Percentiles rank a stretch among this genome's conserved stretches.
Conservation (phyloP, 2,888 invertebrate genomes). For the Lydus trimaculatus region DNA sequence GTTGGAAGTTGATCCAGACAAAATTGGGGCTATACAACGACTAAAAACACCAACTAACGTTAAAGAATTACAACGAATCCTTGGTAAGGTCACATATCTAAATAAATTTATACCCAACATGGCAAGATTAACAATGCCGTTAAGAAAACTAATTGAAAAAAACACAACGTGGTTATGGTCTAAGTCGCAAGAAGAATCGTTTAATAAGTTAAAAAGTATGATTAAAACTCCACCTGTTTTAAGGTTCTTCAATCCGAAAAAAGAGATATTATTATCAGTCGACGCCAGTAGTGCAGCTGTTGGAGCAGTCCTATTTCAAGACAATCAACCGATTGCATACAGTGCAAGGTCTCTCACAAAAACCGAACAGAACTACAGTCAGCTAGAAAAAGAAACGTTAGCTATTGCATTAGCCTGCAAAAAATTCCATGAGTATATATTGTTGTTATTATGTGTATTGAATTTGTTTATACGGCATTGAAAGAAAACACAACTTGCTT, state of each 20-base stretch:
- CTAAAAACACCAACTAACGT: neutral
- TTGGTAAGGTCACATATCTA: neutral
- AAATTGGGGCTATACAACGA: neutral
- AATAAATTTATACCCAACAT: neutral
- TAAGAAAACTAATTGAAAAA: neutral
- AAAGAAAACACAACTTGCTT: no score
- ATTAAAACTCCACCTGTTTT: neutral
- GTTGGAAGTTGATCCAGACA: neutral
- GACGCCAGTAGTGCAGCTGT: neutral
- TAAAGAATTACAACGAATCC: neutral
- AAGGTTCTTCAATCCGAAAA: neutral
- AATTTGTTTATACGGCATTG: no score
- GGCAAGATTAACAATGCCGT: neutral
- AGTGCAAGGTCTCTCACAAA: neutral
- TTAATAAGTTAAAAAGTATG: neutral
- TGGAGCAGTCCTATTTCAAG: neutral
- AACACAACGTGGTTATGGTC: neutral
- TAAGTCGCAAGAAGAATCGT: neutral
- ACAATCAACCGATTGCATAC: neutral
- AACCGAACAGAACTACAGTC: neutral
- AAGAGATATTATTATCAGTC: neutral
- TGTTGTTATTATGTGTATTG: no score
- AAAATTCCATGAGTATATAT: neutral
- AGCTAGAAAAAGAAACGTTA: neutral
- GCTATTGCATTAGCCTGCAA: neutral